A percentile compares a stretch with the other conserved stretches of the same genome.
These are phyloP conservation scores for Steinernema carpocapsae DNA, from an alignment of 2,888 invertebrate genomes.

Conservation along the genomic window DNA sequence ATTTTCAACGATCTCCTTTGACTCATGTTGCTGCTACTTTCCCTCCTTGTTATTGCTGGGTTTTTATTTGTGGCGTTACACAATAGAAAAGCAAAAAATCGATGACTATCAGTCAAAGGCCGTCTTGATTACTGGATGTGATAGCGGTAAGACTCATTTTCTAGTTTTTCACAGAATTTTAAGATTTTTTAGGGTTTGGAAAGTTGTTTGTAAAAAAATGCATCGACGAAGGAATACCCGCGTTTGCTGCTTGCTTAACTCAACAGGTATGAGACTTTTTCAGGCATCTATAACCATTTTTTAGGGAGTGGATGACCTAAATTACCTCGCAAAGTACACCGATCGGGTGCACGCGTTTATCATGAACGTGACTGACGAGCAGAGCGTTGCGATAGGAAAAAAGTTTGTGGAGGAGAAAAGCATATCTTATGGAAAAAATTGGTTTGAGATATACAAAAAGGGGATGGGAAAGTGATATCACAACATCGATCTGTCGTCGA, in stretches of 20 bases:
- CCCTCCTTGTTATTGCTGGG: neutral
- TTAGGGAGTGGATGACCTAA: constrained; percentile 25
- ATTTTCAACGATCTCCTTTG: no score
- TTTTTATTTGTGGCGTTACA: neutral
- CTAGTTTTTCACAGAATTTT: constrained; percentile 1
- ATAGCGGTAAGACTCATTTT: constrained; percentile 36
- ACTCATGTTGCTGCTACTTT: no score
- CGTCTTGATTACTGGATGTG: constrained; percentile 43
- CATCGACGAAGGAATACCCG: constrained; percentile 47
- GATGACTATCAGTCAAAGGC: constrained; percentile 9
- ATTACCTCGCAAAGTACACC: constrained; percentile 1
- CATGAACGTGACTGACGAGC: constrained; percentile 60
- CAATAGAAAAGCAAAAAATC: neutral
- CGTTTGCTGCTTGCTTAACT: constrained; percentile 50
- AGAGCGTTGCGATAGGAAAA: constrained; percentile 52
- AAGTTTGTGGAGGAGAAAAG: constrained; percentile 51
- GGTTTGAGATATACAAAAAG: no score
- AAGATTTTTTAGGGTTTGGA: constrained; percentile 45
- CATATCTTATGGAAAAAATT: constrained; percentile 47
- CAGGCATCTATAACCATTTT: constrained; percentile 37
- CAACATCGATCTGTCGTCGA: no score
- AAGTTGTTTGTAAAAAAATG: constrained; percentile 46
- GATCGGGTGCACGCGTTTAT: constrained; percentile 54
- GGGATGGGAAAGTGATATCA: no score
- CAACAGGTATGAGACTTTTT: no score